Evolutionary conservation across 37 sponge, comb jelly and placozoan genomes (phyloP).

Genomic region (Beroe forskalii): DNA sequence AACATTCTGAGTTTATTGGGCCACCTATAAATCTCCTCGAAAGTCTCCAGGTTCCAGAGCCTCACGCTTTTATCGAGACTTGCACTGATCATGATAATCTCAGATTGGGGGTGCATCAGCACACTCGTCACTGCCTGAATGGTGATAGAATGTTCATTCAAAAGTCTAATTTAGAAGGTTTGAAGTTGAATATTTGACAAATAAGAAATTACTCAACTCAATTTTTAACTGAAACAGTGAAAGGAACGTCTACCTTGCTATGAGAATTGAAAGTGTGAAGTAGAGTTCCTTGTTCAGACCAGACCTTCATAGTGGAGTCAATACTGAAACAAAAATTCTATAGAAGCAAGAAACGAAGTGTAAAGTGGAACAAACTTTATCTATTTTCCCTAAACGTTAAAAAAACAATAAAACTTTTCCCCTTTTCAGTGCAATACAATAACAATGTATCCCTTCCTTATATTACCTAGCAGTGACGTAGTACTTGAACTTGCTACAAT

Average conservation of each 20-base stretch:
- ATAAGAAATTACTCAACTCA: no score
- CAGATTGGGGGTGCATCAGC: constrained; percentile 33
- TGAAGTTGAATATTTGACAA: background rate
- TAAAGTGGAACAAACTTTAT: no score
- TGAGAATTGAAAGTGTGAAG: constrained; percentile 34
- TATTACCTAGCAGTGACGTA: constrained; percentile 18
- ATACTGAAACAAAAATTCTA: no score
- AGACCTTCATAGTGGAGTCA: constrained; percentile 10
- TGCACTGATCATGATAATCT: constrained; percentile 14
- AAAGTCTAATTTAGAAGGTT: no score
- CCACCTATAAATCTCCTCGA: constrained; percentile 44
- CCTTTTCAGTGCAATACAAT: no score
- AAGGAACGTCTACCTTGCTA: constrained; percentile 48
- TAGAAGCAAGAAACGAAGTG: no score
- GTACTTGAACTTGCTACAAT: constrained; percentile 18
- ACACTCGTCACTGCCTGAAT: constrained; percentile 53
- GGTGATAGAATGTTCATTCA: no score
- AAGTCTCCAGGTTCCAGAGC: constrained; percentile 18
- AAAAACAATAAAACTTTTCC: no score
- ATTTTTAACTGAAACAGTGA: no score
- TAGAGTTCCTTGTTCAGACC: constrained; percentile 29
- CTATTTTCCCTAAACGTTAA: no score
- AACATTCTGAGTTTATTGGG: no score
- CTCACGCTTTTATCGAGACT: constrained; percentile 37
- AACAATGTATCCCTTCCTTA: no score